A percentile compares a stretch with the other conserved stretches of the same genome.
phyloP scores from a whole-genome alignment of 2,888 invertebrate species.

The Cyrtodaria siliqua region DNA sequence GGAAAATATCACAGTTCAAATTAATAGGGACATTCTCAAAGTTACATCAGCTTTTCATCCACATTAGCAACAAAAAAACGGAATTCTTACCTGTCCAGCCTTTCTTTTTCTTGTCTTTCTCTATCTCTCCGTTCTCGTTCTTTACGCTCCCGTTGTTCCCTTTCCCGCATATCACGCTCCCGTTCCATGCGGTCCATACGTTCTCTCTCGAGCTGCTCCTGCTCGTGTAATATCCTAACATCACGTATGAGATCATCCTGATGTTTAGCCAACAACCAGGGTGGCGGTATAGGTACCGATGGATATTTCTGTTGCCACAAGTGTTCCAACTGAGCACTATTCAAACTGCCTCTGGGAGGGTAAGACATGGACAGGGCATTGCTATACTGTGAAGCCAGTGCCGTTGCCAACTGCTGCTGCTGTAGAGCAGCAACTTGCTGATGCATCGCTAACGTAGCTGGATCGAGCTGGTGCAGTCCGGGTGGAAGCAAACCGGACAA shows the following conservation, averaged over 20 bases:
- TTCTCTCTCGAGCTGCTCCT: slow-evolving; percentile 87
- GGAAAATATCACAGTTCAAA: background rate
- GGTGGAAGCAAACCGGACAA: slow-evolving; percentile 57
- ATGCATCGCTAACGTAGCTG: too few species aligned
- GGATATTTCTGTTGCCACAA: slow-evolving; percentile 85
- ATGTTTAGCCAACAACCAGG: slow-evolving; percentile 82
- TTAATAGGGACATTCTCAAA: background rate
- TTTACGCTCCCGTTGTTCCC: slow-evolving; percentile 52
- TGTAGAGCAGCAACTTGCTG: too few species aligned
- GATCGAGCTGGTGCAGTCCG: too few species aligned
- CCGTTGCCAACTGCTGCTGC: slow-evolving; percentile 65
- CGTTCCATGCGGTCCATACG: slow-evolving; percentile 79
- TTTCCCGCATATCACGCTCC: slow-evolving; percentile 79
- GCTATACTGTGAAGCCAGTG: slow-evolving; percentile 47
- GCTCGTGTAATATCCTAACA: slow-evolving; percentile 79
- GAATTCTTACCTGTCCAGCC: slow-evolving; percentile 56
- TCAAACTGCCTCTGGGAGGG: slow-evolving; percentile 63
- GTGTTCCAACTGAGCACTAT: slow-evolving; percentile 80
- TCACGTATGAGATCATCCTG: slow-evolving; percentile 80
- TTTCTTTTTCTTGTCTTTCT: slow-evolving; percentile 69
- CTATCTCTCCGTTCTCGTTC: slow-evolving; percentile 70
- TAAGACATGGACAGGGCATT: slow-evolving; percentile 62
- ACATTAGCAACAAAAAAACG: background rate
- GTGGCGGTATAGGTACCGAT: slow-evolving; percentile 78
- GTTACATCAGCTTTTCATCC: too few species aligned